Conservation (phyloP, 30 jellyfish, hydroid and myxozoan genomes). For the Euphysa ruthae region DNA sequence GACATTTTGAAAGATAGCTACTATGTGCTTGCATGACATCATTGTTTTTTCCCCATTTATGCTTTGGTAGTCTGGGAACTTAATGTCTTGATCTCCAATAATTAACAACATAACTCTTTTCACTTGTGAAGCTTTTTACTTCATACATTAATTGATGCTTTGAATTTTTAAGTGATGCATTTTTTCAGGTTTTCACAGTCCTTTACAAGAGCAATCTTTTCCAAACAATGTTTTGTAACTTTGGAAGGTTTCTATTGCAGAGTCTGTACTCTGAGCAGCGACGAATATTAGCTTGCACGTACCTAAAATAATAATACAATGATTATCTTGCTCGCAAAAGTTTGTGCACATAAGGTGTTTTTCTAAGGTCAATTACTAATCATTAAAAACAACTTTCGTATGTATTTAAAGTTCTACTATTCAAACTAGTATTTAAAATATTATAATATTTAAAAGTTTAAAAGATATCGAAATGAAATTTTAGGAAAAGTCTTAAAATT, state of each 20-base stretch:
- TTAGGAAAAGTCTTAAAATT: too few relatives aligned
- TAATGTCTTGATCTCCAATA: not conserved
- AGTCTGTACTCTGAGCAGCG: slow-evolving; percentile 2
- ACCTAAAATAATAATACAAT: not conserved
- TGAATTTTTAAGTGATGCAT: not conserved
- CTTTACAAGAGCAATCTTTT: not conserved
- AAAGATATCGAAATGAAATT: too few relatives aligned
- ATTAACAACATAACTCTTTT: not conserved
- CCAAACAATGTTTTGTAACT: not conserved
- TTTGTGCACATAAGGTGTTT: too few relatives aligned
- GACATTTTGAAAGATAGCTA: not conserved
- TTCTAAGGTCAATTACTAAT: too few relatives aligned
- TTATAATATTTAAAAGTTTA: too few relatives aligned
- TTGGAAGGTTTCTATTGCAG: not conserved
- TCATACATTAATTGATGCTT: not conserved
- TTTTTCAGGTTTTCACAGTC: not conserved
- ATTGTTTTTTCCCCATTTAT: not conserved
- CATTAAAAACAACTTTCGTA: too few relatives aligned
- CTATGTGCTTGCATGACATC: slow-evolving; percentile 1
- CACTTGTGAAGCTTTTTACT: not conserved
- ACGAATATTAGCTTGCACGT: slow-evolving; percentile 3
- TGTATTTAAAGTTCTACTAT: too few relatives aligned
- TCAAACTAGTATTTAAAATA: too few relatives aligned
- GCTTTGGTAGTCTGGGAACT: not conserved
- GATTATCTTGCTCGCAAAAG: too few relatives aligned